phyloP scores from a whole-genome alignment of 2,888 invertebrate species.

The Dynastes tityus region DNA sequence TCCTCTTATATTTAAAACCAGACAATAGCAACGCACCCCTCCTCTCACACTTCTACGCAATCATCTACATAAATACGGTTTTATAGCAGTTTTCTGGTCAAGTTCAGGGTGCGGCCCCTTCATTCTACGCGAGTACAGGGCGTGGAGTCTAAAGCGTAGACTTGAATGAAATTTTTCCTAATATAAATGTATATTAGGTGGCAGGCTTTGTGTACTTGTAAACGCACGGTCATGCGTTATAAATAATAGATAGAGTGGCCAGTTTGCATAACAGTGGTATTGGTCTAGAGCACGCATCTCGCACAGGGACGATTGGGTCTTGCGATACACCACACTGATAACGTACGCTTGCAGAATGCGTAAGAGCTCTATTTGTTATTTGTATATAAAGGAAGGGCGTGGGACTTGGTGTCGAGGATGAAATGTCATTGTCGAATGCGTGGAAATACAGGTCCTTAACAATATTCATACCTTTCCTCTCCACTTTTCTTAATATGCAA shows the following conservation, averaged over 20 bases:
- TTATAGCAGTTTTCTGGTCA: slow-evolving; percentile 1
- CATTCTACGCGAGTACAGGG: slow-evolving; percentile 12
- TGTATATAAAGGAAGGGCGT: too few relatives aligned
- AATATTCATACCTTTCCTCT: too few relatives aligned
- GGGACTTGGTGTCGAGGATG: too few relatives aligned
- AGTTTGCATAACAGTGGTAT: slow-evolving; percentile 36
- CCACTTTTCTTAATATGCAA: too few relatives aligned
- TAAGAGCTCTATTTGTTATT: slow-evolving; percentile 10
- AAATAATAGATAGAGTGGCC: slow-evolving; percentile 48
- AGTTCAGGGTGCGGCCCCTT: slow-evolving; percentile 19
- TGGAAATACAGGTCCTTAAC: too few relatives aligned
- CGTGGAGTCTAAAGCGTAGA: slow-evolving; percentile 11
- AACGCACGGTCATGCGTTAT: slow-evolving; percentile 24
- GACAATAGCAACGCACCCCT: not conserved
- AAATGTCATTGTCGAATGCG: too few relatives aligned
- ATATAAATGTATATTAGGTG: too few relatives aligned
- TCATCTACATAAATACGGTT: too few relatives aligned
- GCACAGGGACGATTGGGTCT: slow-evolving; percentile 40
- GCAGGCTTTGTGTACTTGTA: not conserved
- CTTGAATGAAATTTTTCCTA: slow-evolving; percentile 11
- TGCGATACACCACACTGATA: slow-evolving; percentile 35
- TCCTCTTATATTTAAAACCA: not conserved
- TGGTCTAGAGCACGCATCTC: slow-evolving; percentile 44
- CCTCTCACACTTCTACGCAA: slow-evolving; percentile 14
- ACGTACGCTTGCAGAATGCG: slow-evolving; percentile 35